phyloP scores from a whole-genome alignment of 2,888 invertebrate genomes.

The Eupithecia tripunctaria region DNA sequence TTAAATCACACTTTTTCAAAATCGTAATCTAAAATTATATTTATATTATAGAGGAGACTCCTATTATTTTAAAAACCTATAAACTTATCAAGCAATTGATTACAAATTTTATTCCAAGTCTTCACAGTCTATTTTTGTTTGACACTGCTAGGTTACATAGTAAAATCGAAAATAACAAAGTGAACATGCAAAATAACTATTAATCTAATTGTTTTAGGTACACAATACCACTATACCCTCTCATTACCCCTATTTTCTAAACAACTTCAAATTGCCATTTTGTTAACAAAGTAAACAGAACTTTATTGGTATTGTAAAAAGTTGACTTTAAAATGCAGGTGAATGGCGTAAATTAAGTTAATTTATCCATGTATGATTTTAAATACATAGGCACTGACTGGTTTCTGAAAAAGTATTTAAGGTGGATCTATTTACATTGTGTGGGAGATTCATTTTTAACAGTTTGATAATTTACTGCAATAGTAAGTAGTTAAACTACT shows the following conservation, averaged over 20 bases:
- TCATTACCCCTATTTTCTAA: slow-evolving; percentile 27
- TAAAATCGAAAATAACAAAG: slow-evolving; percentile 15
- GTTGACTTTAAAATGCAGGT: background rate
- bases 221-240: slow-evolving; percentile 27
- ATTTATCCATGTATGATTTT: background rate
- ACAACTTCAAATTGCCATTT: slow-evolving; percentile 29
- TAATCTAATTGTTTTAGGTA: slow-evolving; percentile 28
- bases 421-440: background rate
- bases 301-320: background rate
- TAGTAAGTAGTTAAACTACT: no score
- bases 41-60: no score
- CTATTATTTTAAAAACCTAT: background rate
- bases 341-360: background rate
- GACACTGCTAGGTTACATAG: background rate
- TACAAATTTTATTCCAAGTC: background rate
- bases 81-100: background rate
- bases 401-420: background rate
- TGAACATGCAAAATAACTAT: slow-evolving; percentile 35
- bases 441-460: no score
- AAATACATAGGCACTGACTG: background rate
- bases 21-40: background rate
- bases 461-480: no score
- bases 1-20: background rate
- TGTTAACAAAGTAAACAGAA: slow-evolving; percentile 11
- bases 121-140: slow-evolving; percentile 4